A percentile compares a stretch with the other conserved stretches of the same genome.
These are phyloP conservation scores for Dioctria linearis DNA, from an alignment of 2,888 invertebrate genomes.

Conservation along the genomic window DNA sequence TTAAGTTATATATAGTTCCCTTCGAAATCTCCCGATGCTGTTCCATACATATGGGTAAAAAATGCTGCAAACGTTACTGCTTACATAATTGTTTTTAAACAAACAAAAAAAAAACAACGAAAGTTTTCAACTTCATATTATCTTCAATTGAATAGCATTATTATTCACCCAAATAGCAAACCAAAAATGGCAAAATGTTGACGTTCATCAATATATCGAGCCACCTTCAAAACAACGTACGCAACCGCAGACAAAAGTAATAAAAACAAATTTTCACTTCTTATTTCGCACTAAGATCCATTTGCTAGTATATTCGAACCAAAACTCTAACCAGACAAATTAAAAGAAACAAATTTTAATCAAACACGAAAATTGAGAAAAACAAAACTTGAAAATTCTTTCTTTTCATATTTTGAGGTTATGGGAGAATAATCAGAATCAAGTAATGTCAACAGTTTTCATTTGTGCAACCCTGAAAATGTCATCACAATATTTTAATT, in stretches of 20 bases:
- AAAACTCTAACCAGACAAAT: background rate
- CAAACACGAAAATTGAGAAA: constrained; percentile 21
- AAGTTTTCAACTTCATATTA: background rate
- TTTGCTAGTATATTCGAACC: background rate
- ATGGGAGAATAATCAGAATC: constrained; percentile 43
- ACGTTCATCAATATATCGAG: constrained; percentile 32
- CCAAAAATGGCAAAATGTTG: constrained; percentile 39
- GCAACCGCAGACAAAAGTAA: constrained; percentile 37
- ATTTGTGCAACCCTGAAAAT: constrained; percentile 31
- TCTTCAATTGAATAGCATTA: background rate
- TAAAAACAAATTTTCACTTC: background rate
- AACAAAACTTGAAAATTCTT: constrained; percentile 37
- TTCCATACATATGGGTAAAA: no score
- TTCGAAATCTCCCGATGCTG: no score
- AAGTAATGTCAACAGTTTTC: constrained; percentile 50
- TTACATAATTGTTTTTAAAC: no score
- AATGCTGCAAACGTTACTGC: no score
- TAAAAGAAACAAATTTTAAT: background rate
- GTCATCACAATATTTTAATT: constrained; percentile 28
- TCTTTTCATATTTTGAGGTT: constrained; percentile 50
- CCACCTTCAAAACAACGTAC: constrained; percentile 47
- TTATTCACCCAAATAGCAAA: constrained; percentile 22
- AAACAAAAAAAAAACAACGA: background rate
- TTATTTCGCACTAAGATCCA: constrained; percentile 2
- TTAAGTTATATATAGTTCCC: no score